Evolutionary conservation across 2,113 vertebrate species (phyloP).

Genomic region (Eidolon helvum): DNA sequence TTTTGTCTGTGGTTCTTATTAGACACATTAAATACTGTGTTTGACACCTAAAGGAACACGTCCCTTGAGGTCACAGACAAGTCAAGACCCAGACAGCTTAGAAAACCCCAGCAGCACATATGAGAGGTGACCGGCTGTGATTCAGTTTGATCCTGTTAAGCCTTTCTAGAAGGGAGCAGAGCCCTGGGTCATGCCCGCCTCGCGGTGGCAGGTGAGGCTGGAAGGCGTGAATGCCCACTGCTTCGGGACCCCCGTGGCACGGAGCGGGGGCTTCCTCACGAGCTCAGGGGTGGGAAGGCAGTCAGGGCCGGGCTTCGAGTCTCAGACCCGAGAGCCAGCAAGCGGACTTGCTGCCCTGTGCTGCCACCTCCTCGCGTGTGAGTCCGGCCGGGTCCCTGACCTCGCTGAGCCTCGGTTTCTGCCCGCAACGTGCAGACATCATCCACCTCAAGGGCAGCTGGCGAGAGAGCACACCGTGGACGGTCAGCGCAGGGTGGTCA

Average conservation of each 20-base stretch:
- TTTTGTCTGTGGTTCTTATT: not conserved
- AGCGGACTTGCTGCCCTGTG: not conserved
- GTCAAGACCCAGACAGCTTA: not conserved
- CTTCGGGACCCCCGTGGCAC: not conserved
- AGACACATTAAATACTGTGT: not conserved
- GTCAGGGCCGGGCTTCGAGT: not conserved
- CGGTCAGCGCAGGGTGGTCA: accelerated
- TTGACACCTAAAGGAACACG: not conserved
- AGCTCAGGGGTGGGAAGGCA: not conserved
- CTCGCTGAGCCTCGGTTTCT: too few relatives aligned
- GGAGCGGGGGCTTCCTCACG: not conserved
- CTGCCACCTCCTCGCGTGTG: not conserved
- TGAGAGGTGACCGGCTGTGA: not conserved
- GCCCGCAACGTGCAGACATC: not conserved
- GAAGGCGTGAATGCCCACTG: not conserved
- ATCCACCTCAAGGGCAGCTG: not conserved
- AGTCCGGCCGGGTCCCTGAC: not conserved
- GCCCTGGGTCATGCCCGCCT: not conserved
- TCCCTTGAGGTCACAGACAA: not conserved
- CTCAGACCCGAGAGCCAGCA: not conserved
- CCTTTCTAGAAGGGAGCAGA: not conserved
- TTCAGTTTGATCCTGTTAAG: not conserved
- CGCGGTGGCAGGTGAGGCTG: not conserved
- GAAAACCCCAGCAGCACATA: not conserved
- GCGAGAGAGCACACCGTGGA: not conserved